A percentile compares a stretch with the other conserved stretches of the same genome.
phyloP scores from a whole-genome alignment of 2,888 invertebrate species.

The Piscicola geometra region DNA sequence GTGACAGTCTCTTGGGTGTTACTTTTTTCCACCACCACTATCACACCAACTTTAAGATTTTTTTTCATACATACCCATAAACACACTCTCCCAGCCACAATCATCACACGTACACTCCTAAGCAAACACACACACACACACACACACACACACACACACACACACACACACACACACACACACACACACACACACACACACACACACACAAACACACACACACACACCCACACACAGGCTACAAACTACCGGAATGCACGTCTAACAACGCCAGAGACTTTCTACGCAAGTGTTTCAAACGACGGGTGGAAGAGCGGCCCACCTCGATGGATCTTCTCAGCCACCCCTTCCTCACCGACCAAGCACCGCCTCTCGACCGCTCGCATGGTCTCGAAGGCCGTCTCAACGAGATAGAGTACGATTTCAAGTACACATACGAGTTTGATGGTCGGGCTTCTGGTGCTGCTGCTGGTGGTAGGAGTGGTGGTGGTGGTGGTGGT shows the following conservation, averaged over 20 bases:
- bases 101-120: neutral
- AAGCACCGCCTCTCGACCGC: neutral
- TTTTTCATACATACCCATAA: no score
- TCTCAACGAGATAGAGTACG: neutral
- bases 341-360: slow-evolving; percentile 38
- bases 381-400: no score
- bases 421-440: neutral
- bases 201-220: neutral
- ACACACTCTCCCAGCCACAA: no score
- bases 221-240: neutral
- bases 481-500: no score
- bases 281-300: slow-evolving; percentile 48
- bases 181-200: no score
- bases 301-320: slow-evolving; percentile 48
- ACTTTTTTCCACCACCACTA: no score
- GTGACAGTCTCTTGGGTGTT: no score
- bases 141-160: slow-evolving; percentile 8
- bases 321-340: slow-evolving; percentile 48
- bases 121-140: slow-evolving; percentile 1
- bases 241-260: neutral
- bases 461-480: no score
- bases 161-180: slow-evolving; percentile 7
- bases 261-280: slow-evolving; percentile 47
- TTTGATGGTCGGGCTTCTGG: neutral
- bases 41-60: no score